Percentiles rank a stretch among this genome's conserved stretches.
Evolutionary conservation across 2,797 vertebrate species (phyloP).

Genomic region (Peromyscus eremicus): DNA sequence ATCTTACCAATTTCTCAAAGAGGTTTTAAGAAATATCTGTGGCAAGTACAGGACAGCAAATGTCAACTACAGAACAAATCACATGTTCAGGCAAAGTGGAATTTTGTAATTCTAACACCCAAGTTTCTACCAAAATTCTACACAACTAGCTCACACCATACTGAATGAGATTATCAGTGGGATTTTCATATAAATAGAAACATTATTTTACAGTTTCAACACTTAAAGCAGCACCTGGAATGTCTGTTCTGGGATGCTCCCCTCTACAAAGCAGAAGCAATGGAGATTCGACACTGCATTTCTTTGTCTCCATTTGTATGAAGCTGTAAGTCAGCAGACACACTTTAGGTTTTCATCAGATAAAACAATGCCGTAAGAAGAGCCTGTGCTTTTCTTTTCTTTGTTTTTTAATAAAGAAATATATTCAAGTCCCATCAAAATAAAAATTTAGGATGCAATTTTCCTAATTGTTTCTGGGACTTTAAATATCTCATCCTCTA

Average conservation of each 20-base stretch:
- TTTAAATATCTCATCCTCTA: conserved; percentile 16
- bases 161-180: neutral
- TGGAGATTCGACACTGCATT: conserved; percentile 17
- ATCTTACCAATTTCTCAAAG: neutral
- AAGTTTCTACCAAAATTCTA: conserved; percentile 58
- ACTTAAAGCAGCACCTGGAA: conserved; percentile 15
- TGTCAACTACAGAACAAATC: conserved; percentile 31
- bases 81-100: conserved; percentile 3
- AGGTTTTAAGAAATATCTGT: neutral
- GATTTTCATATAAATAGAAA: conserved; percentile 41
- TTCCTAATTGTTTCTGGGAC: conserved; percentile 23
- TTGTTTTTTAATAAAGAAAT: conserved; percentile 35
- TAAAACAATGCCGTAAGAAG: conserved; percentile 16
- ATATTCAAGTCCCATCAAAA: conserved; percentile 58
- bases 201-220: conserved; percentile 10
- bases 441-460: conserved; percentile 56
- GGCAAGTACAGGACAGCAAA: neutral
- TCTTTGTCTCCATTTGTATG: conserved; percentile 64
- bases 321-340: neutral
- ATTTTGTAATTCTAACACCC: conserved; percentile 36
- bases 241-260: neutral
- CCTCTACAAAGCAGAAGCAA: conserved; percentile 13
- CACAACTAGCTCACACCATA: conserved; percentile 15
- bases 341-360: neutral
- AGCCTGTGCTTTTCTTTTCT: neutral